phyloP scores from a whole-genome alignment of 2,113 vertebrate species.

The Oostethus manadensis region DNA sequence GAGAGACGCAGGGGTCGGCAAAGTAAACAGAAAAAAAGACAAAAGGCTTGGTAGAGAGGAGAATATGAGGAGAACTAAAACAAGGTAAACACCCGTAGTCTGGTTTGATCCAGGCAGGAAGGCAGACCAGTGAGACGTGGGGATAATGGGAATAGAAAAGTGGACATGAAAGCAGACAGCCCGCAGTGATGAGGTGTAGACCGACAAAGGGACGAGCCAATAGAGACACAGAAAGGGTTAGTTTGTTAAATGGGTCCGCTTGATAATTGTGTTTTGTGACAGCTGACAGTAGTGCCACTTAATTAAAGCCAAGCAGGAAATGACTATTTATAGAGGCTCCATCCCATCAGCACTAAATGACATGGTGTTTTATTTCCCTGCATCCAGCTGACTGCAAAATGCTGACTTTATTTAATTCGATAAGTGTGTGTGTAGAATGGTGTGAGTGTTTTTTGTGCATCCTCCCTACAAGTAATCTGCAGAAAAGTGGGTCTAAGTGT shows the following conservation, averaged over 20 bases:
- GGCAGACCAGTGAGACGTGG: conserved; percentile 28
- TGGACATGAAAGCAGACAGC: conserved; percentile 34
- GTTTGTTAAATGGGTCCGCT: conserved; percentile 65
- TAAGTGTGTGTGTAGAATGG: conserved; percentile 47
- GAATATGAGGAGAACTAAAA: conserved; percentile 31
- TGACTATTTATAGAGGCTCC: conserved; percentile 67
- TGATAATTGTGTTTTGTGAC: conserved; percentile 71
- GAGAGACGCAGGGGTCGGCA: conserved; percentile 17
- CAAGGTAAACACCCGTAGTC: conserved; percentile 28
- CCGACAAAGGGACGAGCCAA: conserved; percentile 46
- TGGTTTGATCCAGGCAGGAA: conserved; percentile 12
- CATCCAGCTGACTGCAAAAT: conserved; percentile 51
- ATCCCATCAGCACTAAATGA: conserved; percentile 69
- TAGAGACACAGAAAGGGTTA: conserved; percentile 47
- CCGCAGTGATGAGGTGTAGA: conserved; percentile 37
- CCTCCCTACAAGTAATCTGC: conserved; percentile 7
- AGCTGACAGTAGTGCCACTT: conserved; percentile 69
- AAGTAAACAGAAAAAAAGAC: conserved; percentile 24
- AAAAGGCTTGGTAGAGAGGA: conserved; percentile 21
- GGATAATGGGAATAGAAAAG: conserved; percentile 42
- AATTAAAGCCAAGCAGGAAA: conserved; percentile 73
- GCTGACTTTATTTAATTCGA: conserved; percentile 68
- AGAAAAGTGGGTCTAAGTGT: conserved; percentile 3
- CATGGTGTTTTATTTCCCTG: conserved; percentile 64
- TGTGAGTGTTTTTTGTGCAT: conserved; percentile 1